phyloP scores from a whole-genome alignment of 1,140 invertebrate species.

The Amyelois transitella region DNA sequence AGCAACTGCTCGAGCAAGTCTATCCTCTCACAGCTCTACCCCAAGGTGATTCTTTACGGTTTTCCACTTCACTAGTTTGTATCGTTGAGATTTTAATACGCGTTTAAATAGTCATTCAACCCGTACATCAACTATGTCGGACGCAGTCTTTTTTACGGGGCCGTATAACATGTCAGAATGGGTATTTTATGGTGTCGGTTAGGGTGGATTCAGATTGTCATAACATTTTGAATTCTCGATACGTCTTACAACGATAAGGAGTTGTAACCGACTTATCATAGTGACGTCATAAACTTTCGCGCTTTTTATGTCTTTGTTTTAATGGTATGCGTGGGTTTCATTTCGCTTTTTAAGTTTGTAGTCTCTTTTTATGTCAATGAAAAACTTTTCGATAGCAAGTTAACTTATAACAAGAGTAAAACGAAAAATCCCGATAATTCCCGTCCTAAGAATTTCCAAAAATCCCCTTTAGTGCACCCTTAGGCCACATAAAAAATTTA shows the following conservation, averaged over 20 bases:
- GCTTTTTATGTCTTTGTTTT: slow-evolving; percentile 26
- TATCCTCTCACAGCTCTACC: slow-evolving; percentile 31
- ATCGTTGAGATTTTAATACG: slow-evolving; percentile 67
- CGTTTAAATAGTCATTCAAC: slow-evolving; percentile 64
- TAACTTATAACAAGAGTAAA: too few relatives aligned
- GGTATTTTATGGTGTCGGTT: slow-evolving; percentile 63
- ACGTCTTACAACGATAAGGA: slow-evolving; percentile 45
- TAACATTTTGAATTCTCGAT: slow-evolving; percentile 63
- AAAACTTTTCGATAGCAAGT: too few relatives aligned
- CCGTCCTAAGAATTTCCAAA: too few relatives aligned
- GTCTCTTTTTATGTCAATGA: not conserved
- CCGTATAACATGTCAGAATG: slow-evolving; percentile 64
- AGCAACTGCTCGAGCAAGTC: too few relatives aligned
- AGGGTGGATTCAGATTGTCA: slow-evolving; percentile 55
- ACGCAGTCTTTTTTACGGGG: slow-evolving; percentile 53
- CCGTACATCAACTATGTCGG: slow-evolving; percentile 44
- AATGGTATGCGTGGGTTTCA: slow-evolving; percentile 2
- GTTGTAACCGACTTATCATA: slow-evolving; percentile 18
- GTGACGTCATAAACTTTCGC: slow-evolving; percentile 27
- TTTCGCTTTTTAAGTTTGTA: not conserved
- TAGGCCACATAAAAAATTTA: too few relatives aligned
- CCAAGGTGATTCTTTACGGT: slow-evolving; percentile 58
- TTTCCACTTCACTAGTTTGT: slow-evolving; percentile 65
- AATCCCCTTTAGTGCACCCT: too few relatives aligned
- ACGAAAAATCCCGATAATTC: too few relatives aligned